Evolutionary conservation across 2,888 invertebrate genomes (phyloP), one percentile per base, ranked within the genome.

Genomic region (Liopterus haemorrhoidalis): DNA sequence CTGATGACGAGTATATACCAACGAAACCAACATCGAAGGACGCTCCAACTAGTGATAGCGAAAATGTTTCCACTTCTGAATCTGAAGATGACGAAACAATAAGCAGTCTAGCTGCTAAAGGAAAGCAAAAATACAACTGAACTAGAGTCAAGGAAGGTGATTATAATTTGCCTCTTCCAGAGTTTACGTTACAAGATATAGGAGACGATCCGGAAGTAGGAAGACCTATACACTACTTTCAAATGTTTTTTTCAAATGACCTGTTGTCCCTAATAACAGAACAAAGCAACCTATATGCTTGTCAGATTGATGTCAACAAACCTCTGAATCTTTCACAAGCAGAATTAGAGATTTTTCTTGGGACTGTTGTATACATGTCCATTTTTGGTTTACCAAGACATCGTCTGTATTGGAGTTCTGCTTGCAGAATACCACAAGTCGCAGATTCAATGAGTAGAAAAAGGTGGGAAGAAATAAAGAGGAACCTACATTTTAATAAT

Each of bases 261-360:
- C 11, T 44, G 12, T 27, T 38, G 15, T 11, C 11, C 6, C 25
- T 24, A 24, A 38, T 45, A 30, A 39, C 32, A 3, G 25, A 40
- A 11, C 46, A 46, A 25, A 12, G 12, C 9, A 46, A 46, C 21
- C 40, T 46, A 11, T 46, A 46, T 39, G 20, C 46, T 22, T n/a
- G 22, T 6, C 46, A 46, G 20, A 11, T 32, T 18, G 31, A 46
- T 39, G 25, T 32, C 16, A 46, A 46, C 19, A 41, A 46, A 24
- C 36, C 41, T 20, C 21, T 41, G 9, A 41, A 41, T 20, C 18
- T 46, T 8, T 16, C 14, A 16, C n/a, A 15, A 9, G n/a, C 8
- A 4, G 36, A 41, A 20, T 5, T 46, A 16, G 30, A 47, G 25
- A 12, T 9, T 25, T 41, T 47, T 42, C 16, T 47, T 16, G 47